Base-by-base conservation (phyloP, 2,113 vertebrate genomes). In the Hippocampus barbouri region DNA sequence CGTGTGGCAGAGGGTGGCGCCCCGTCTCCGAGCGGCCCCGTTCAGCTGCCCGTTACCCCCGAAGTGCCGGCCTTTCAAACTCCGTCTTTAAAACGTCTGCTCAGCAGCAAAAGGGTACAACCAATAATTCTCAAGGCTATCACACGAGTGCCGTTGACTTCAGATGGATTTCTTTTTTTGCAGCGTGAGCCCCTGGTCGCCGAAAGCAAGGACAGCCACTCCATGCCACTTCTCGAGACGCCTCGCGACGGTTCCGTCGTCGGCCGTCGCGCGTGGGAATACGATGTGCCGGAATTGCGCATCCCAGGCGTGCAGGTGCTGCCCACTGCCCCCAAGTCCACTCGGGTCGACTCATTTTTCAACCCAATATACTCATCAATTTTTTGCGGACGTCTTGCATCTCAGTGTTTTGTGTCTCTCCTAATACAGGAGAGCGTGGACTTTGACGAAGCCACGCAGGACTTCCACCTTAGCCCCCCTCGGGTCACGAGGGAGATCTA, bases 1-100 rank as follows among this genome's bases (percentile, higher is more conserved):
- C 87, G 72, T 66, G 3, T 71, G 61, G 73, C 20, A 8, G 56
- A 49, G 12, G 70, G 3, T 30, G 51, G 49, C 54, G 41, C 74
- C 14, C 73, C 75, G 30, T 81, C 85, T 4, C 80, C 79, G 0
- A 0, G 7, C 61, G 16, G 0, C 4, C 66, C 30, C 49, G 63
- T 53, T 45, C 69, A 81, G 61, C 56, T 61, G 4, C 9, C 54
- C 2, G 34, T n/a, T 71, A 92, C 90, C 16, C 91, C 92, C 0
- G 82, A 86, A 16, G 20, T 91, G 49, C 90, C 91, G 68, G 76
- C 75, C 0, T 93, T 93, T 86, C 81, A 93, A 82, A 92, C 91
- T 3, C 87, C 88, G 4, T 93, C 89, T 69, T 10, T 94, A 67
- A 92, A 90, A 75, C 69, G 73, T 4, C 89, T 94, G 73, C 72